Evolutionary conservation across 92 coral and sea anemone species (phyloP).

Genomic region (Desmophyllum pertusum): DNA sequence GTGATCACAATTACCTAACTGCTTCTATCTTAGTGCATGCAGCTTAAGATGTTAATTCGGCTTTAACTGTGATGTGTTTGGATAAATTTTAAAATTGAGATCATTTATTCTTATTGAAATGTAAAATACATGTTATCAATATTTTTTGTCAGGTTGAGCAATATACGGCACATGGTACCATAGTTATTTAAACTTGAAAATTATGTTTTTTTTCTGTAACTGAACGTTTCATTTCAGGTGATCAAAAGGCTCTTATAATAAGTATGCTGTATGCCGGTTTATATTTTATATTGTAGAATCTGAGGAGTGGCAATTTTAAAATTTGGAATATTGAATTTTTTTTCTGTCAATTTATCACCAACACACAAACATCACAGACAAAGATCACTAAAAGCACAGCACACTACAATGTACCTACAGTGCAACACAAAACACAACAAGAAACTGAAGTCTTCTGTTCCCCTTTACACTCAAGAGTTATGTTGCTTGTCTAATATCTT

Average conservation of each 20-base stretch:
- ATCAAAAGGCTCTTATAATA: neutral
- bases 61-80: constrained; percentile 6
- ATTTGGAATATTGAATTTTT: neutral
- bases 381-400: constrained; percentile 12
- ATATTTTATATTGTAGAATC: neutral
- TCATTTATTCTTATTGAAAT: neutral
- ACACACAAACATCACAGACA: constrained; percentile 27
- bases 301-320: neutral
- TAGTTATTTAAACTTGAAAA: neutral
- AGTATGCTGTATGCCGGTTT: neutral
- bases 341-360: constrained; percentile 7
- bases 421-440: neutral
- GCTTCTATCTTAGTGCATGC: constrained; percentile 10
- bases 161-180: neutral
- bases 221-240: neutral
- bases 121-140: neutral
- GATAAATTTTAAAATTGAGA: neutral
- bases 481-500: constrained; percentile 3
- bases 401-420: neutral
- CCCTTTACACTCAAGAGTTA: neutral
- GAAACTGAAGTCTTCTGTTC: neutral
- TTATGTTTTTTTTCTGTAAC: neutral
- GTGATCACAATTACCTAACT: constrained; percentile 6
- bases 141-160: neutral
- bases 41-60: neutral